Percentiles rank a stretch among this genome's conserved stretches.
These are phyloP conservation scores for Cephalotes varians DNA, from an alignment of 2,888 invertebrate genomes.

Conservation along the genomic window DNA sequence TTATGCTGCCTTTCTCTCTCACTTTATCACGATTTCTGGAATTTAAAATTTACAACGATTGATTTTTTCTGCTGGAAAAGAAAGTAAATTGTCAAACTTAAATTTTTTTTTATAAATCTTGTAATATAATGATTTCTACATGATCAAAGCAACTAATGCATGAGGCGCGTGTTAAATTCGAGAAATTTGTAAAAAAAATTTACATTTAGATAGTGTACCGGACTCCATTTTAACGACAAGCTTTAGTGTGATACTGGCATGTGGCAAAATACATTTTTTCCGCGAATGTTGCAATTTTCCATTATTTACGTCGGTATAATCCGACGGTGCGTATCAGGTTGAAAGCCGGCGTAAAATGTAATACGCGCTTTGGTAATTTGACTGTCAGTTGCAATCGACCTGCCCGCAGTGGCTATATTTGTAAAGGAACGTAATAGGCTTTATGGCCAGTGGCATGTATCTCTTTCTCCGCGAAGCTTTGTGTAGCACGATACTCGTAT, in stretches of 20 bases:
- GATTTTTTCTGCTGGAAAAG: conserved; percentile 22
- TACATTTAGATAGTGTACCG: conserved; percentile 65
- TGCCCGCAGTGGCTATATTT: conserved; percentile 30
- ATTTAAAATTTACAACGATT: conserved; percentile 27
- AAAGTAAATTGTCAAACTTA: conserved; percentile 66
- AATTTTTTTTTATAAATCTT: conserved; percentile 48
- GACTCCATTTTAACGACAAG: conserved; percentile 52
- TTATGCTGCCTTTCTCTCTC: neutral
- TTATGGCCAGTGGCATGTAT: conserved; percentile 20
- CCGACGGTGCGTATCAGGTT: conserved; percentile 48
- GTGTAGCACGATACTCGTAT: neutral
- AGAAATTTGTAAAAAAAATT: conserved; percentile 62
- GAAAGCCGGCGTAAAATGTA: conserved; percentile 52
- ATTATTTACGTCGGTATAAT: conserved; percentile 67
- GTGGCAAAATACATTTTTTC: conserved; percentile 55
- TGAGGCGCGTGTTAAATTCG: neutral
- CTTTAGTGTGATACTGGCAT: conserved; percentile 20
- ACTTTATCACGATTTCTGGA: conserved; percentile 23
- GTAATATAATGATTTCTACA: conserved; percentile 51
- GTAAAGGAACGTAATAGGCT: conserved; percentile 43
- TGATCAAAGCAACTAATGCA: conserved; percentile 63
- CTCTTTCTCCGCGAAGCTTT: conserved; percentile 26
- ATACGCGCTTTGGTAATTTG: conserved; percentile 55
- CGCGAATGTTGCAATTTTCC: conserved; percentile 64
- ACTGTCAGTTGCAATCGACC: conserved; percentile 54